These are phyloP conservation scores for Ferdinandea cuprea DNA, from an alignment of 2,888 invertebrate species.

Conservation along the genomic window DNA sequence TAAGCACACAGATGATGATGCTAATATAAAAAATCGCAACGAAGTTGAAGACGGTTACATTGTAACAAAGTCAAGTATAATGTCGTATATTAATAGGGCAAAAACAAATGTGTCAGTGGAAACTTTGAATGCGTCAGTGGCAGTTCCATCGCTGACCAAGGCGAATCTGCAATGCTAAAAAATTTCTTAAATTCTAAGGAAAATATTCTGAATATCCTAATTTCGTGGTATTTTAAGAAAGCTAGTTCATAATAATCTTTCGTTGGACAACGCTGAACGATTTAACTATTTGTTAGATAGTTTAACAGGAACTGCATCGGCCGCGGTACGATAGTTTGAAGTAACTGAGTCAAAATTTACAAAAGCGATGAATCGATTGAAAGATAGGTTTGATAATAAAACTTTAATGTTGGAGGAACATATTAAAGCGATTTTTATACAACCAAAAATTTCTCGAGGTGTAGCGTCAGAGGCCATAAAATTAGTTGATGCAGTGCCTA, in stretches of 20 bases:
- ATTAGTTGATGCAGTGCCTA: slow-evolving; percentile 48
- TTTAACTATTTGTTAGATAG: slow-evolving; percentile 26
- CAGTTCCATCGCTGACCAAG: background rate
- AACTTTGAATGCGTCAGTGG: background rate
- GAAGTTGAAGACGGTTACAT: background rate
- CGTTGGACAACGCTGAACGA: slow-evolving; percentile 41
- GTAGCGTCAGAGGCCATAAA: background rate
- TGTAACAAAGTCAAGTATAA: background rate
- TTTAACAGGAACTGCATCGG: slow-evolving; percentile 25
- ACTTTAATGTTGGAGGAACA: slow-evolving; percentile 66
- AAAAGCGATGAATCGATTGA: slow-evolving; percentile 55
- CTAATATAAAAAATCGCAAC: too few relatives aligned
- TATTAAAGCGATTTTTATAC: slow-evolving; percentile 47
- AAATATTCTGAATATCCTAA: slow-evolving; percentile 66
- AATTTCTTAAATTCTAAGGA: slow-evolving; percentile 47
- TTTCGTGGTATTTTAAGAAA: slow-evolving; percentile 62
- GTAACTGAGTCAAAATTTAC: slow-evolving; percentile 63
- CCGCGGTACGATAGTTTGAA: slow-evolving; percentile 51
- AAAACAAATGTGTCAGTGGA: background rate
- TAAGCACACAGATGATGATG: too few relatives aligned
- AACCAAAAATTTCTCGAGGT: slow-evolving; percentile 30
- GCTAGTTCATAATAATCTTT: slow-evolving; percentile 7
- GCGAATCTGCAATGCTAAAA: slow-evolving; percentile 27
- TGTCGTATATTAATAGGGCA: background rate
- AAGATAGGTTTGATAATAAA: slow-evolving; percentile 66